phyloP scores from a whole-genome alignment of 2,888 invertebrate species.

The Leptopilina myrica region DNA sequence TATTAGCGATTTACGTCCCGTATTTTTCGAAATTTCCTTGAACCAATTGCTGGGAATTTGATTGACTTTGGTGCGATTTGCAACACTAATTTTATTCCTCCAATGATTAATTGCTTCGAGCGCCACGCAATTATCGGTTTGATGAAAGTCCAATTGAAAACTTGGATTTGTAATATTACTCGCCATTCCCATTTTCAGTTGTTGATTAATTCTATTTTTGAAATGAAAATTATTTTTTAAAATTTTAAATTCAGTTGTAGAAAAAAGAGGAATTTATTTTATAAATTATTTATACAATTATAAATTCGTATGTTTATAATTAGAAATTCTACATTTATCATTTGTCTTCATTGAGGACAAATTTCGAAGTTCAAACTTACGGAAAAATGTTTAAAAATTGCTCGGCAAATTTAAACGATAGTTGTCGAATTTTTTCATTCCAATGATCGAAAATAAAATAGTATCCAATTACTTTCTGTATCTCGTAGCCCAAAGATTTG shows the following conservation, averaged over 20 bases:
- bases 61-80: slow-evolving; percentile 25
- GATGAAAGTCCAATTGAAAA: slow-evolving; percentile 55
- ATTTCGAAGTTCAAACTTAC: slow-evolving; percentile 45
- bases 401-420: slow-evolving; percentile 54
- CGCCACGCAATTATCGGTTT: slow-evolving; percentile 56
- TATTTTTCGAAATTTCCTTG: slow-evolving; percentile 56
- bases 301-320: too few species aligned
- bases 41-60: slow-evolving; percentile 47
- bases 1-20: slow-evolving; percentile 58
- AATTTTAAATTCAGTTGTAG: too few species aligned
- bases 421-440: slow-evolving; percentile 48
- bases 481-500: slow-evolving; percentile 56
- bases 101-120: slow-evolving; percentile 46
- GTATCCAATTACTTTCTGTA: slow-evolving; percentile 60
- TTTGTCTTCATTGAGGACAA: too few species aligned
- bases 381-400: slow-evolving; percentile 57
- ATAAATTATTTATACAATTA: too few species aligned
- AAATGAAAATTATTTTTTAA: background rate
- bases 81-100: slow-evolving; percentile 39
- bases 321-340: too few species aligned
- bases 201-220: slow-evolving; percentile 50
- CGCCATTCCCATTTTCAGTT: slow-evolving; percentile 60
- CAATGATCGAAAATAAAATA: slow-evolving; percentile 59
- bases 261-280: too few species aligned
- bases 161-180: slow-evolving; percentile 49